Evolutionary conservation across 2,888 invertebrate species (phyloP).

Genomic region (Pardosa pseudoannulata): DNA sequence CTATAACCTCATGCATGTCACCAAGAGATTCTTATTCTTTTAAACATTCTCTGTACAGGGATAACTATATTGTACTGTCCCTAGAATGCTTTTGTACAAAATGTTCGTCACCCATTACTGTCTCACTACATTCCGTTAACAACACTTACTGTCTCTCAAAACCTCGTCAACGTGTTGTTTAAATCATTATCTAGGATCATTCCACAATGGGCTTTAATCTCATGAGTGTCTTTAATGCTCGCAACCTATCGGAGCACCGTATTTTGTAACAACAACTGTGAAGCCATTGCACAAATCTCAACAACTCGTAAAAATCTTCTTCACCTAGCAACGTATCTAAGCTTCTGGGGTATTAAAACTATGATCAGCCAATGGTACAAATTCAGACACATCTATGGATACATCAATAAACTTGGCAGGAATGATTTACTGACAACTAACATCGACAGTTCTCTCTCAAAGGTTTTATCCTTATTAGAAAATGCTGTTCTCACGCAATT

Average conservation of each 20-base stretch:
- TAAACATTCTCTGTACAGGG: background rate
- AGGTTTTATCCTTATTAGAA: background rate
- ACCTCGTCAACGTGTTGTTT: background rate
- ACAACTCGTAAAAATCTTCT: background rate
- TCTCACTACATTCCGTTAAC: background rate
- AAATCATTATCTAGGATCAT: background rate
- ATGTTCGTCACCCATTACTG: background rate
- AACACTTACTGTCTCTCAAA: background rate
- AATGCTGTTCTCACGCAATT: background rate
- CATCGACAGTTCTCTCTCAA: background rate
- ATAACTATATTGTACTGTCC: background rate
- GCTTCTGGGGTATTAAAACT: background rate
- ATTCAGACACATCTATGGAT: background rate
- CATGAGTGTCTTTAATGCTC: too few species aligned
- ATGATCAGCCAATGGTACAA: background rate
- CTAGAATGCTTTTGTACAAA: background rate
- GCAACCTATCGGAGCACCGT: background rate
- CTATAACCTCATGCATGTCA: conserved; percentile 4
- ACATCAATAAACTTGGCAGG: background rate
- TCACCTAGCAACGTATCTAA: background rate
- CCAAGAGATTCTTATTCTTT: background rate
- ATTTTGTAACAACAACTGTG: background rate
- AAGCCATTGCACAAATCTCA: background rate
- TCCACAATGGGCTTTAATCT: background rate
- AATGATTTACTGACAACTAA: background rate